Evolutionary conservation across 2,113 vertebrate genomes (phyloP).

Genomic region (Limanda limanda): DNA sequence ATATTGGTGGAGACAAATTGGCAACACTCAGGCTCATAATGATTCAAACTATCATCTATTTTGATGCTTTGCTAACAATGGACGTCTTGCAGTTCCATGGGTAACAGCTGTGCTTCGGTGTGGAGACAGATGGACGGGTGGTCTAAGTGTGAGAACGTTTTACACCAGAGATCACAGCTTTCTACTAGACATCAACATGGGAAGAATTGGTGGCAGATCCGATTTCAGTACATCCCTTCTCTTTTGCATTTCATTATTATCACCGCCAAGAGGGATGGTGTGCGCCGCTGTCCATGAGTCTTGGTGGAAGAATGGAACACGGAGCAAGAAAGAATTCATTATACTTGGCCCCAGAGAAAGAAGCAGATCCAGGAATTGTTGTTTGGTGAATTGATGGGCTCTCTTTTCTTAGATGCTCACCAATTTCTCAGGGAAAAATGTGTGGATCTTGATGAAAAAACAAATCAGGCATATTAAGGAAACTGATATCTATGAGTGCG

Average conservation of each 20-base stretch:
- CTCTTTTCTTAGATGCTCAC: no score
- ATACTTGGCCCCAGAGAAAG: no score
- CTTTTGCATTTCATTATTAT: background rate
- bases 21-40: background rate
- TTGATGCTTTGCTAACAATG: background rate
- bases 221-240: background rate
- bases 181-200: background rate
- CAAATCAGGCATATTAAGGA: no score
- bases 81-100: no score
- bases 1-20: background rate
- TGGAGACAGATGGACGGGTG: background rate
- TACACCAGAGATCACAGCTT: constrained; percentile 2
- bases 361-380: no score
- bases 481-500: no score
- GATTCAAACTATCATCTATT: background rate
- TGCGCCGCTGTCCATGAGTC: no score
- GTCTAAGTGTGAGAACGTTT: background rate
- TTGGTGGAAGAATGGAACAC: background rate
- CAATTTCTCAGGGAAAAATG: no score
- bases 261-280: no score
- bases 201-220: background rate
- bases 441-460: no score
- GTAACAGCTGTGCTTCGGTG: background rate
- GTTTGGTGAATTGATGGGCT: no score
- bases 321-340: no score